phyloP scores from a whole-genome alignment of 2,888 invertebrate genomes.

The Taphrorychus bicolor region DNA sequence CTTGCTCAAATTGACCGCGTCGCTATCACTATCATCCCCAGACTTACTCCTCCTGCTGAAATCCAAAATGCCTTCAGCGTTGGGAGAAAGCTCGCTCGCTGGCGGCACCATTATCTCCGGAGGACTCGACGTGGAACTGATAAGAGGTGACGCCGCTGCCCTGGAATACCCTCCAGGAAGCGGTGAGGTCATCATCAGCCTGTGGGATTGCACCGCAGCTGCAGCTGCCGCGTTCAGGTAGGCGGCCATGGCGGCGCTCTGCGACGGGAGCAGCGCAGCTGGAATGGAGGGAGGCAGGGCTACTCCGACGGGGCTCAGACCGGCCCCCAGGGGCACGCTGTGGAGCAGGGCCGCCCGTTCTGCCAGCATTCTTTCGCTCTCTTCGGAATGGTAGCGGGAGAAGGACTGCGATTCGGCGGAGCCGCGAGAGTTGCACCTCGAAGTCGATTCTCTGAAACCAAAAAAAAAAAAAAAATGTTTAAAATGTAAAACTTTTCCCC shows the following conservation, averaged over 20 bases:
- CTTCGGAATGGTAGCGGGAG: conserved; percentile 78
- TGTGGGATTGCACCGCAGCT: conserved; percentile 75
- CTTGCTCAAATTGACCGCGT: conserved; percentile 77
- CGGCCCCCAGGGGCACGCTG: conserved; percentile 64
- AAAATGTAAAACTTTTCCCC: too few species aligned
- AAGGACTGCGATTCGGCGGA: conserved; percentile 70
- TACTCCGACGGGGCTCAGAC: conserved; percentile 71
- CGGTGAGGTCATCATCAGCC: conserved; percentile 73
- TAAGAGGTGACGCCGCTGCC: conserved; percentile 71
- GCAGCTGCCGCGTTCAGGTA: conserved; percentile 73
- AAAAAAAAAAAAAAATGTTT: too few species aligned
- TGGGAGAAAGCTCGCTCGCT: conserved; percentile 62
- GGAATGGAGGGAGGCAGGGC: conserved; percentile 72
- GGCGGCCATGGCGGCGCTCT: conserved; percentile 83
- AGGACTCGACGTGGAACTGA: conserved; percentile 73
- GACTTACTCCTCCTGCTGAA: conserved; percentile 72
- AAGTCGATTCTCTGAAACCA: conserved; percentile 76
- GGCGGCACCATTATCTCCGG: conserved; percentile 52
- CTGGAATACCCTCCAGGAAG: conserved; percentile 59
- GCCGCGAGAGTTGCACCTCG: conserved; percentile 83
- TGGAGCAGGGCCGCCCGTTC: conserved; percentile 63
- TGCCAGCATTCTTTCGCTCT: conserved; percentile 70
- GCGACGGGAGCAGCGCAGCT: conserved; percentile 74
- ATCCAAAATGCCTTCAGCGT: conserved; percentile 72
- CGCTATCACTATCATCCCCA: conserved; percentile 59